Base-by-base conservation (phyloP, 2,113 vertebrate species). In the Burhinus bistriatus region DNA sequence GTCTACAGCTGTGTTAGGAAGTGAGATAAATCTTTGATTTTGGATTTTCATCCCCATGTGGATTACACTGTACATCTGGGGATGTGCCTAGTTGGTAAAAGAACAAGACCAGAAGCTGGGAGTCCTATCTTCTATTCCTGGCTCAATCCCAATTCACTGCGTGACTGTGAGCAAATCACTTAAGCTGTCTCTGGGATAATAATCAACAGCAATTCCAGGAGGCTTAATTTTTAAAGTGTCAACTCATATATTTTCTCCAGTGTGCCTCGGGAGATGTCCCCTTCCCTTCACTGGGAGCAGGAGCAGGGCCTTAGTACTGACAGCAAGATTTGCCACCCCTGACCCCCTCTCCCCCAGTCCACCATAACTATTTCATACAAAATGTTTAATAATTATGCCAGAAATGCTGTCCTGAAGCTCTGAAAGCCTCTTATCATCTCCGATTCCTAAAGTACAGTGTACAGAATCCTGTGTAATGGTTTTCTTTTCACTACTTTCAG, bases 151-250 rank as follows among this genome's bases (percentile, higher is more conserved):
- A 91, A n/a, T 89, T 92, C 78, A 22, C 79, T 93, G 84, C 2
- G 2, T 93, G 94, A 95, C 94, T 96, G 78, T 93, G 93, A 72
- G 82, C 94, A 97, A 96, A 97, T 96, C 95, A 87, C 84, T 97
- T 96, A 95, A 97, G 94, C 95, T 96, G 89, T 92, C 93, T 94
- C 93, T 87, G 84, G 89, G 82, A 94, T 97, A 97, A 93, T 96
- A 95, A 96, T 94, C 20, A 20, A 97, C 96, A 90, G 95, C 91
- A 91, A 62, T 90, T 96, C 79, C 79, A 94, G 93, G 40, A 96
- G 64, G 94, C 87, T 96, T 95, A 95, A 93, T 97, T 97, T 96
- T 96, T 93, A 83, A 96, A 95, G 93, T 93, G 81, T 97, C 94
- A 91, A 80, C 71, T 94, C 89, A 70, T 88, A 44, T 93, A 85